Conservation (phyloP, 2,797 vertebrate genomes). For the Galago senegalensis region DNA sequence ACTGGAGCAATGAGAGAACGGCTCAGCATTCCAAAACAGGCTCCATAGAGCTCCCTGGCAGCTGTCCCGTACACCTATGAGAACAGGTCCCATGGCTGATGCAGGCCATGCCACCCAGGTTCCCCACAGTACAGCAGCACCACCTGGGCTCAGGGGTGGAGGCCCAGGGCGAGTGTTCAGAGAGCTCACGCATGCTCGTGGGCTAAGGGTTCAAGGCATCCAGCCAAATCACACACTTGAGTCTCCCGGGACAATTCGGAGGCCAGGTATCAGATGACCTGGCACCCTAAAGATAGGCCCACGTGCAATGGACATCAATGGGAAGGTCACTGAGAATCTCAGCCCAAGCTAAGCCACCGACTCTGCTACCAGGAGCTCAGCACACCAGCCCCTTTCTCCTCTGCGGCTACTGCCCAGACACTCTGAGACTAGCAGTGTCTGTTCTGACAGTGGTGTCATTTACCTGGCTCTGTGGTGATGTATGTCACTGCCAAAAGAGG, state of each 20-base stretch:
- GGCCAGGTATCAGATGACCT: neutral
- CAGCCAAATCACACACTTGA: too few relatives aligned
- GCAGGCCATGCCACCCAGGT: neutral
- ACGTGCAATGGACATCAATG: fast-evolving
- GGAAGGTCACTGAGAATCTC: neutral
- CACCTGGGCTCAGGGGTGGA: neutral
- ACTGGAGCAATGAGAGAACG: fast-evolving
- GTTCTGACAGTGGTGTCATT: neutral
- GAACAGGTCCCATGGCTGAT: too few relatives aligned
- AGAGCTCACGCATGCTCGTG: fast-evolving
- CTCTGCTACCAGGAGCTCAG: too few relatives aligned
- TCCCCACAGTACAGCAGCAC: fast-evolving
- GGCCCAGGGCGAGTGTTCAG: neutral
- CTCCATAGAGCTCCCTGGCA: neutral
- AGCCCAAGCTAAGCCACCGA: fast-evolving
- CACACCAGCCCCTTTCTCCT: too few relatives aligned
- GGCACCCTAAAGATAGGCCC: neutral
- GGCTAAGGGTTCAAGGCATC: neutral
- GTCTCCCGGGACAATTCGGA: neutral
- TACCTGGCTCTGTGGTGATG: fast-evolving
- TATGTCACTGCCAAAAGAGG: neutral
- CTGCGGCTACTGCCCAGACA: neutral
- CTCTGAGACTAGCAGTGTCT: neutral
- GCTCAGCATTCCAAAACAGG: neutral
- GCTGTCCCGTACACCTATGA: neutral